phyloP scores from a whole-genome alignment of 2,113 vertebrate species.

The Pagrus major region DNA sequence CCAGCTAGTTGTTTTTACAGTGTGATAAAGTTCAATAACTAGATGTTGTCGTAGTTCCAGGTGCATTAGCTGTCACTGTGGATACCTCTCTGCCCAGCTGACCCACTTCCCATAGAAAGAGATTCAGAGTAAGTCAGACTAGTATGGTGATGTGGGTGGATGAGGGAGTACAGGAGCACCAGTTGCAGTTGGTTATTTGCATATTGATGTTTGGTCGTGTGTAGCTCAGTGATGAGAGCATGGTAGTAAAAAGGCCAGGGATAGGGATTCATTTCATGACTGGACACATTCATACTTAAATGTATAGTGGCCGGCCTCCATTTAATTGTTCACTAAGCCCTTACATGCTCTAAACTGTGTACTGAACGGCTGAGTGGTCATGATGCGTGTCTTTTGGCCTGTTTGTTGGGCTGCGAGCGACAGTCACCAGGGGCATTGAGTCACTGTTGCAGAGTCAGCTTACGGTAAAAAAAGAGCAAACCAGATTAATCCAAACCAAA shows the following conservation, averaged over 20 bases:
- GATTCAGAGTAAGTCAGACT: not conserved
- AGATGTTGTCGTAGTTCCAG: no score
- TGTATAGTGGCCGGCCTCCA: not conserved
- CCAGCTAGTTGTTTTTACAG: not conserved
- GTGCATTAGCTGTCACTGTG: not conserved
- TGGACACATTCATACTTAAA: not conserved
- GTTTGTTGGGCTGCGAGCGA: not conserved
- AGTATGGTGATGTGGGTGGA: not conserved
- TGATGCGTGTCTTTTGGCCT: not conserved
- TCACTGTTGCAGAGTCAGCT: slow-evolving; percentile 48
- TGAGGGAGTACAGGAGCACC: not conserved
- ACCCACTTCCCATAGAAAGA: not conserved
- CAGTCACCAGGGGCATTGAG: slow-evolving; percentile 2
- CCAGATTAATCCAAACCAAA: slow-evolving; percentile 49
- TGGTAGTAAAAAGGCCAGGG: not conserved
- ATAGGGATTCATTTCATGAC: not conserved
- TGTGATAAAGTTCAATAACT: not conserved
- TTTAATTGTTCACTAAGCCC: not conserved
- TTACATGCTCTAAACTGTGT: not conserved
- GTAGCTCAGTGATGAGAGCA: not conserved
- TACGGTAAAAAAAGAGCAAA: slow-evolving; percentile 29
- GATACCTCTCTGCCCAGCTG: not conserved
- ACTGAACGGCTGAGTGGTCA: not conserved
- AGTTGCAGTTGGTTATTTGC: slow-evolving; percentile 4
- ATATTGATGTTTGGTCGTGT: not conserved